Conservation (phyloP, 2,797 vertebrate species). For the Acrossocheilus fasciatus region DNA sequence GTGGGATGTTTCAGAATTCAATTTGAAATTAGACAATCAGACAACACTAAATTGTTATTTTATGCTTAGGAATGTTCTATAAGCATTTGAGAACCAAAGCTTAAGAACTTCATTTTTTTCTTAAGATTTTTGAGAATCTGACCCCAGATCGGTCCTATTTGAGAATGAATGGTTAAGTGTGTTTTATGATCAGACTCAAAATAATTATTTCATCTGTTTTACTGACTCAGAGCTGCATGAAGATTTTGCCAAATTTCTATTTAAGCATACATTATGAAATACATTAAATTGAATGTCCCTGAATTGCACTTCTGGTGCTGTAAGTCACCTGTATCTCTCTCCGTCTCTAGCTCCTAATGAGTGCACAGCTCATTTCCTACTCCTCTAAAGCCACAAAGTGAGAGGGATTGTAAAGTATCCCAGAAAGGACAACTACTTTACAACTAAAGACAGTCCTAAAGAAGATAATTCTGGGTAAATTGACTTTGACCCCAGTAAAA, state of each 20-base stretch:
- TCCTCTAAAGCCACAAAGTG: constrained; percentile 51
- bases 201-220: neutral
- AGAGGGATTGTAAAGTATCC: constrained; percentile 45
- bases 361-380: constrained; percentile 43
- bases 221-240: neutral
- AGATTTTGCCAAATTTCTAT: neutral
- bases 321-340: constrained; percentile 15
- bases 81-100: neutral
- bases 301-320: neutral
- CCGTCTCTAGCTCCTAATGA: constrained; percentile 34
- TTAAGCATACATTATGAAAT: neutral
- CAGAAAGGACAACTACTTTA: constrained; percentile 55
- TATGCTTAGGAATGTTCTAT: neutral
- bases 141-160: neutral
- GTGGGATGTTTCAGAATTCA: neutral
- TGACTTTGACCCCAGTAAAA: constrained; percentile 63
- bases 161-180: neutral
- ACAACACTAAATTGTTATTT: neutral
- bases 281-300: neutral
- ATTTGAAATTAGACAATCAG: neutral
- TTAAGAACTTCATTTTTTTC: too few relatives aligned
- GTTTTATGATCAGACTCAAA: neutral
- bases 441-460: constrained; percentile 57
- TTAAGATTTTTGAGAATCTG: too few relatives aligned
- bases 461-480: constrained; percentile 65